Evolutionary conservation across 2,888 invertebrate genomes (phyloP).

Genomic region (Tromatobia lineatoria): DNA sequence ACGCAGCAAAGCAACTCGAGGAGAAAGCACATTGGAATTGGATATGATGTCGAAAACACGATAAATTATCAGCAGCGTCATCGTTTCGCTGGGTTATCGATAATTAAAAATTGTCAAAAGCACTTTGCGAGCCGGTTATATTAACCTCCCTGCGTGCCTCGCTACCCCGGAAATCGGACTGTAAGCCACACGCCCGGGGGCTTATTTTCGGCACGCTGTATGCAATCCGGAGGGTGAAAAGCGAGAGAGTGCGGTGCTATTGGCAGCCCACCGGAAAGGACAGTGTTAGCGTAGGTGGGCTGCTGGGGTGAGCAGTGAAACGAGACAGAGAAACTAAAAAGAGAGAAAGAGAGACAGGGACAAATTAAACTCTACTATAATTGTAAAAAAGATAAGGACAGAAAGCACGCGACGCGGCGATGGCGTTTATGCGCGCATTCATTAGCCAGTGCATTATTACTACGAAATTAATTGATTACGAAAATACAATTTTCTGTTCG

Average conservation of each 20-base stretch:
- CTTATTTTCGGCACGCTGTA: constrained; percentile 59
- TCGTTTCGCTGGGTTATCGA: constrained; percentile 77
- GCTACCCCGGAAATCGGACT: constrained; percentile 69
- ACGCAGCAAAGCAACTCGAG: background rate
- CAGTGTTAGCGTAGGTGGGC: constrained; percentile 9
- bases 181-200: constrained; percentile 76
- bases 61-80: constrained; percentile 62
- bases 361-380: constrained; percentile 27
- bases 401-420: background rate
- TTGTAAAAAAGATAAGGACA: constrained; percentile 6
- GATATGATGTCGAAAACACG: constrained; percentile 42
- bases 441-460: constrained; percentile 83
- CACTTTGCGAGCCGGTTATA: constrained; percentile 76
- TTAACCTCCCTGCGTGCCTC: constrained; percentile 32
- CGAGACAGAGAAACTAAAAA: background rate
- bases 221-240: constrained; percentile 66
- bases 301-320: constrained; percentile 43
- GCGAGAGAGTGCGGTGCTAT: constrained; percentile 34
- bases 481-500: constrained; percentile 84
- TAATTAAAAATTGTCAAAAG: constrained; percentile 84
- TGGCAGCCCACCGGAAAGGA: constrained; percentile 31
- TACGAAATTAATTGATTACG: constrained; percentile 84
- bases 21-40: constrained; percentile 29
- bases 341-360: background rate
- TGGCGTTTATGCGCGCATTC: constrained; percentile 72